Percentiles rank a stretch among this genome's conserved stretches.
These are phyloP conservation scores for Moxostoma hubbsi DNA, from an alignment of 2,797 vertebrate species.

Conservation along the genomic window DNA sequence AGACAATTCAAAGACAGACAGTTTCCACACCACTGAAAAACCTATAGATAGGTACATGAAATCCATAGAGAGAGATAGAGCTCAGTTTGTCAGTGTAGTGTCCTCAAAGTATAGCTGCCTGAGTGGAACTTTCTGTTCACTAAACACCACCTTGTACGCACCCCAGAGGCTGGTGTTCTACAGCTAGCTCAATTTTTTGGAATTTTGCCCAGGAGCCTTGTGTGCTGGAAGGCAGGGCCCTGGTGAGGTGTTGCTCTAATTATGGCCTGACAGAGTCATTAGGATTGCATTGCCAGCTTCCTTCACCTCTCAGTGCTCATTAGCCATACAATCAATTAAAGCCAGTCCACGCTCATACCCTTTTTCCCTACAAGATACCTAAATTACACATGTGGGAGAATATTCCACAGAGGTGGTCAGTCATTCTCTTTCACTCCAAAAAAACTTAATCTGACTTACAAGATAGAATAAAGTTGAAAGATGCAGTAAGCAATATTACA, in stretches of 20 bases:
- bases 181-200: constrained; percentile 5
- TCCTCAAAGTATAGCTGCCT: background rate
- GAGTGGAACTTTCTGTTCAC: background rate
- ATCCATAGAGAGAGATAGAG: no score
- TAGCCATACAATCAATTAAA: constrained; percentile 83
- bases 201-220: constrained; percentile 34
- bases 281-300: constrained; percentile 75
- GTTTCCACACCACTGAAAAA: no score
- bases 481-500: no score
- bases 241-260: constrained; percentile 60
- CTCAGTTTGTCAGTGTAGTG: no score
- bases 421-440: background rate
- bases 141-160: constrained; percentile 3
- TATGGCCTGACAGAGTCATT: constrained; percentile 78
- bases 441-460: constrained; percentile 17
- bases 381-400: constrained; percentile 72
- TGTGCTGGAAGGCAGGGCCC: constrained; percentile 16
- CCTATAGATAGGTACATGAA: no score
- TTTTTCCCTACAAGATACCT: constrained; percentile 65
- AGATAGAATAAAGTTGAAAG: background rate
- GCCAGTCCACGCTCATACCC: constrained; percentile 56
- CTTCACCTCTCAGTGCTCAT: constrained; percentile 82
- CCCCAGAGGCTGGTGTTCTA: constrained; percentile 4
- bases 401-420: constrained; percentile 52
- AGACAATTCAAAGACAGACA: no score